phyloP scores from a whole-genome alignment of 2,888 invertebrate genomes.

The Elysia crispata region DNA sequence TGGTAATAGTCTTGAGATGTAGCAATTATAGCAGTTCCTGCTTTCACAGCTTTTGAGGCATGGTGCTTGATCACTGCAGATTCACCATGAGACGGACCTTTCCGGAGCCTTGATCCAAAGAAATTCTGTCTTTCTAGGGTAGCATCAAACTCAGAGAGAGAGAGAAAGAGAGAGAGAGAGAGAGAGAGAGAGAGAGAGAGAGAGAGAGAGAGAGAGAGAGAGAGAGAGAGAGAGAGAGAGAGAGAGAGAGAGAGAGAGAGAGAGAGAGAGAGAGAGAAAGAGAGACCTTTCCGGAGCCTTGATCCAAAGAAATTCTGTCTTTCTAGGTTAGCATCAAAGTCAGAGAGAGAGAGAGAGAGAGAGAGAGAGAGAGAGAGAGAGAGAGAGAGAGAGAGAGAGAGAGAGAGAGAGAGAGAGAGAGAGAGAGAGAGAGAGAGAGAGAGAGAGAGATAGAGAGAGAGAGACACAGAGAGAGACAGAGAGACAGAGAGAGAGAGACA shows the following conservation, averaged over 20 bases:
- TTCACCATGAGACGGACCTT: too few relatives aligned
- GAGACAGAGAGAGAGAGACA: neutral
- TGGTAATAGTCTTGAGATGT: too few relatives aligned
- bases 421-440: slow-evolving; percentile 5
- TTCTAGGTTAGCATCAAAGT: neutral
- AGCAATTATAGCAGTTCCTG: too few relatives aligned
- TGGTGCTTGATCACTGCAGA: too few relatives aligned
- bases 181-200: slow-evolving; percentile 24
- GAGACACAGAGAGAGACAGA: neutral
- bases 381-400: slow-evolving; percentile 17
- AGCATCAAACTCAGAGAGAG: slow-evolving; percentile 17
- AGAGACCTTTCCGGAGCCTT: neutral
- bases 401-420: slow-evolving; percentile 11
- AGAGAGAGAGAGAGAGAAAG: neutral
- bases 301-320: neutral
- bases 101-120: neutral
- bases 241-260: slow-evolving; percentile 1
- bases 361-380: neutral
- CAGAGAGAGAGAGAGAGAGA: neutral
- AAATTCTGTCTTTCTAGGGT: too few relatives aligned
- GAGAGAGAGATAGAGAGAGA: neutral
- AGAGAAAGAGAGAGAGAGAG: slow-evolving; percentile 27
- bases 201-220: neutral
- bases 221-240: slow-evolving; percentile 10
- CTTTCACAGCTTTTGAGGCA: too few relatives aligned